These are phyloP conservation scores for Siphlonurus alternatus DNA, from an alignment of 2,888 invertebrate genomes.

Conservation along the genomic window DNA sequence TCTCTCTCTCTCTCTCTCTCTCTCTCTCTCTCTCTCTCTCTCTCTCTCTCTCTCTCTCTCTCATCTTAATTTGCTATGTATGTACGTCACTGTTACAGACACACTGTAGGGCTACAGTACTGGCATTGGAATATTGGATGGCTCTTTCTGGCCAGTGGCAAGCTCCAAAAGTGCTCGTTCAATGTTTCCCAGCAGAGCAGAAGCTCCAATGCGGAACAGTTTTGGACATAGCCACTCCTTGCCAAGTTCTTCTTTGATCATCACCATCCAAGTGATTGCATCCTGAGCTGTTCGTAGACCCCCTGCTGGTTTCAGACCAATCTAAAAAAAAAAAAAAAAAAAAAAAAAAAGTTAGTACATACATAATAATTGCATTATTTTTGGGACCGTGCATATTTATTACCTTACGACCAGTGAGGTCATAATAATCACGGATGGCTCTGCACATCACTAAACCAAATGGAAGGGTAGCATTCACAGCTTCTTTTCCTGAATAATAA, in stretches of 20 bases:
- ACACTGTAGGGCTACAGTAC: too few species aligned
- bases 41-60: too few species aligned
- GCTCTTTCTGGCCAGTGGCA: background rate
- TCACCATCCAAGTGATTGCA: conserved; percentile 68
- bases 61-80: too few species aligned
- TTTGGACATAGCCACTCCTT: conserved; percentile 64
- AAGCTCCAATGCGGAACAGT: conserved; percentile 88
- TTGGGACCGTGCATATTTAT: conserved; percentile 7
- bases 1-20: too few species aligned
- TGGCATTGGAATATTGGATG: background rate
- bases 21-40: too few species aligned
- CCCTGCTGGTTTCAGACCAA: conserved; percentile 96
- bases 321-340: conserved; percentile 31
- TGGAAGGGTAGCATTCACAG: conserved; percentile 82
- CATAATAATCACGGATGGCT: conserved; percentile 68
- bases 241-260: conserved; percentile 74
- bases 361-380: background rate
- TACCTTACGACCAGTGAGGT: conserved; percentile 51
- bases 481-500: conserved; percentile 57
- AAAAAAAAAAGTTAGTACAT: too few species aligned
- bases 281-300: conserved; percentile 77
- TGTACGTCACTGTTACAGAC: too few species aligned
- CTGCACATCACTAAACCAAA: conserved; percentile 86
- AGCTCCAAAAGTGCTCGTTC: conserved; percentile 23
- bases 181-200: conserved; percentile 70